A percentile compares a stretch with the other conserved stretches of the same genome.
Evolutionary conservation across 2,797 vertebrate species (phyloP).

Genomic region (Melanotaenia boesemani): DNA sequence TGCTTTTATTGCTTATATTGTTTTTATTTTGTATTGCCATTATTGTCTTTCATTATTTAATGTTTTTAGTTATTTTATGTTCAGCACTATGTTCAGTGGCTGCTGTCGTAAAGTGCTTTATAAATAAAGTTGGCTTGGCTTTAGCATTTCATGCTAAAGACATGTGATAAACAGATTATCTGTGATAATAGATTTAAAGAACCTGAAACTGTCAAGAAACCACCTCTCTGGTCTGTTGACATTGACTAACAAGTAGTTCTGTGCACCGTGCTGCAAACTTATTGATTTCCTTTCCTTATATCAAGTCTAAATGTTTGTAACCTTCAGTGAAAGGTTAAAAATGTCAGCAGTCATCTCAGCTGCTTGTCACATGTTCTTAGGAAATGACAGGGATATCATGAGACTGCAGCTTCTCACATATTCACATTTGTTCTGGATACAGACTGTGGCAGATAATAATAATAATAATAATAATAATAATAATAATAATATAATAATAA

Average conservation of each 20-base stretch:
- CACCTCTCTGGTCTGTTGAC: neutral
- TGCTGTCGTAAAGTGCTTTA: no score
- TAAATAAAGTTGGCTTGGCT: no score
- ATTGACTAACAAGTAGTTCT: neutral
- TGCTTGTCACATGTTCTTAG: neutral
- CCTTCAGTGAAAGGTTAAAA: neutral
- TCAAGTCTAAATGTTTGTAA: neutral
- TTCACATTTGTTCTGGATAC: neutral
- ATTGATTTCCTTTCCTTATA: neutral
- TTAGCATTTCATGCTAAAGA: neutral
- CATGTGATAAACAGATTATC: neutral
- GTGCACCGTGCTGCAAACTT: neutral
- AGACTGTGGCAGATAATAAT: neutral
- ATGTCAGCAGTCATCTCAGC: neutral
- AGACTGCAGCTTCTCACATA: neutral
- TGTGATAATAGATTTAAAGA: neutral
- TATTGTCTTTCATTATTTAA: no score
- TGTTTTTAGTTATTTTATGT: no score
- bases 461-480: neutral
- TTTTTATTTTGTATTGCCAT: no score
- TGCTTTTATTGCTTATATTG: no score
- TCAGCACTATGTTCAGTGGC: no score
- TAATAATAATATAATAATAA: no score
- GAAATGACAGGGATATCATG: neutral
- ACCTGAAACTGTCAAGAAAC: neutral